Conservation (phyloP, 2,113 vertebrate species). For the Gambusia affinis region DNA sequence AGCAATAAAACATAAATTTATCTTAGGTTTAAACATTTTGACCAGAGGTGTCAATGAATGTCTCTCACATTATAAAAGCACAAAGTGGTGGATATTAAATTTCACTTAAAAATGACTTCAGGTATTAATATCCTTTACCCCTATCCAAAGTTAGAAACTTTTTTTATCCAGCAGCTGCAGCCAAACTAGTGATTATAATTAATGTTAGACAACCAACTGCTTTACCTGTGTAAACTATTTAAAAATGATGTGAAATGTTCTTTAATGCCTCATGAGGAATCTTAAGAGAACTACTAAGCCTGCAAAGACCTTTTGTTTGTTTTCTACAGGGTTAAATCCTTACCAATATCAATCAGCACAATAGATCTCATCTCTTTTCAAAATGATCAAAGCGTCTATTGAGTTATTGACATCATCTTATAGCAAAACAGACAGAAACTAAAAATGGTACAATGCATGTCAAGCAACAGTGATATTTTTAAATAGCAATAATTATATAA, state of each 20-base stretch:
- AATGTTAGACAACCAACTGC: neutral
- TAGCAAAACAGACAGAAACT: constrained; percentile 71
- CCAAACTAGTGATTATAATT: neutral
- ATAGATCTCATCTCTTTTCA: constrained; percentile 72
- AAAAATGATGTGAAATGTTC: neutral
- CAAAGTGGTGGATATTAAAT: neutral
- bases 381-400: constrained; percentile 78
- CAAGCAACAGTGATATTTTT: constrained; percentile 77
- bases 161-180: neutral
- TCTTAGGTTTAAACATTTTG: neutral
- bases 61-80: neutral
- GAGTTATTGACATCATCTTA: constrained; percentile 79
- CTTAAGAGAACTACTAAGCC: constrained; percentile 11
- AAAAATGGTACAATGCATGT: constrained; percentile 79
- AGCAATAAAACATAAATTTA: neutral
- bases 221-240: neutral
- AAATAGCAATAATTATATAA: constrained; percentile 82
- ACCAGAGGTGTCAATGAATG: neutral
- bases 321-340: constrained; percentile 71
- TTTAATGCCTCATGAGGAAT: neutral
- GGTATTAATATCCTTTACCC: neutral
- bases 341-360: constrained; percentile 76
- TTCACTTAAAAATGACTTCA: neutral
- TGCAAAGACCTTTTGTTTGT: constrained; percentile 34
- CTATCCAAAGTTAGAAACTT: neutral